Base-by-base conservation (phyloP, 1,140 invertebrate genomes). In the Pygmarrhopalites habei region DNA sequence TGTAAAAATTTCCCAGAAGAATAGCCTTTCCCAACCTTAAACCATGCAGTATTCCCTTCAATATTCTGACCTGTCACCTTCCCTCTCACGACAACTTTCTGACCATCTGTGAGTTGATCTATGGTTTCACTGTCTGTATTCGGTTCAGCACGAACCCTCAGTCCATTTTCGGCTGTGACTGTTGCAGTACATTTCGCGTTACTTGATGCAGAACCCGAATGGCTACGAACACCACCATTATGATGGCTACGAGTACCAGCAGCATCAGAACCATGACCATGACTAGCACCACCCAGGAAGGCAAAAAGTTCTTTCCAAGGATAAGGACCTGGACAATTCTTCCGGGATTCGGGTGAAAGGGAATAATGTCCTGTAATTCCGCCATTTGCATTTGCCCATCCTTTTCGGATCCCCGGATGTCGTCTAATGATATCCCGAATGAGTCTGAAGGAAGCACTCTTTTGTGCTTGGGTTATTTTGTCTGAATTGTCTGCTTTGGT, bases 291-390 rank as follows among this genome's bases (percentile, higher is more conserved):
- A 49, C 32, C 58, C 1, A 68, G 41, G 26, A 41, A 23, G 10
- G 21, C 28, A 32, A 62, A 68, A 1, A 68, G 14, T 5, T 65
- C 58, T 2, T 56, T 58, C 66, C 66, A 68, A 19, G 66, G 66
- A 26, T 61, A 68, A 15, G 66, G 66, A 7, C 66, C 66, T 30
- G 66, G 66, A 32, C 66, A 68, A n/a, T 62, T 25, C 47, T 28
- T 62, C 10, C 66, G 43, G 30, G 51, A 62, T 7, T 2, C 19
- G 1, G 66, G 66, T 14, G 58, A 62, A 5, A 68, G 64, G 7
- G 66, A 68, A 29, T 41, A 68, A 43, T 68, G 66, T 0, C 62
- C 66, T n/a, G 66, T 68, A 28, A 68, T 68, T 28, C 66, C 66
- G 17, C 62, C 58, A 35, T 5, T 47, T 14, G 44, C 29, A 53